These are phyloP conservation scores for Heliconius charithonia DNA, from an alignment of 2,888 invertebrate genomes.

Conservation along the genomic window DNA sequence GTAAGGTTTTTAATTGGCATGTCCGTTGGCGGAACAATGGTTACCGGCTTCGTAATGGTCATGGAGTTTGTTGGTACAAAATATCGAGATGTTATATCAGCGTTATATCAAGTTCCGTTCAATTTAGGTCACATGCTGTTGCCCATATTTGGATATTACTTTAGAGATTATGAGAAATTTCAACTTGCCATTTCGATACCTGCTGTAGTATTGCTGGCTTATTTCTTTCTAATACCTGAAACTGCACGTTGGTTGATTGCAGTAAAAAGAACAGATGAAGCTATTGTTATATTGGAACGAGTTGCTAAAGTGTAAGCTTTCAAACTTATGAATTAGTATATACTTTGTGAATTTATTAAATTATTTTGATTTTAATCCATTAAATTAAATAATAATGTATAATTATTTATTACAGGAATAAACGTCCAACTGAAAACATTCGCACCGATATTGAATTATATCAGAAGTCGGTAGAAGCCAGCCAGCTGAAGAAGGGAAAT, in stretches of 20 bases:
- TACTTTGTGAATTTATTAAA: neutral
- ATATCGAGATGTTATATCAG: conserved; percentile 83
- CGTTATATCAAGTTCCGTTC: conserved; percentile 88
- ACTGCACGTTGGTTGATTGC: conserved; percentile 92
- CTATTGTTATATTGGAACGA: conserved; percentile 85
- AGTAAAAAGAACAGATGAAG: conserved; percentile 86
- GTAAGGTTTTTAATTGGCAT: conserved; percentile 88
- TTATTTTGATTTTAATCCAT: too few relatives aligned
- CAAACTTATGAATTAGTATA: neutral
- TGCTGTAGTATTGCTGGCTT: conserved; percentile 83
- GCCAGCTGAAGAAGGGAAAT: conserved; percentile 77
- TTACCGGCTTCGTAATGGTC: conserved; percentile 83
- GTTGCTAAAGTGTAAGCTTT: conserved; percentile 81
- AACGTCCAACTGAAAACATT: conserved; percentile 75
- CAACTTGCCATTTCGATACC: conserved; percentile 87
- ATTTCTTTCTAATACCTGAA: conserved; percentile 89
- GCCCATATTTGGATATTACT: conserved; percentile 85
- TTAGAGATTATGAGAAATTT: conserved; percentile 86
- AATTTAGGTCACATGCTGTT: conserved; percentile 87
- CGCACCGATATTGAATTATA: conserved; percentile 69
- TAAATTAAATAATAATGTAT: neutral
- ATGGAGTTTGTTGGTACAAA: conserved; percentile 87
- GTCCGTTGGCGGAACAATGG: conserved; percentile 93
- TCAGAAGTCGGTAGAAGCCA: conserved; percentile 60
- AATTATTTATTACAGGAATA: conserved; percentile 70